These are phyloP conservation scores for Takifugu rubripes DNA, from an alignment of 2,797 vertebrate species.

Conservation along the genomic window DNA sequence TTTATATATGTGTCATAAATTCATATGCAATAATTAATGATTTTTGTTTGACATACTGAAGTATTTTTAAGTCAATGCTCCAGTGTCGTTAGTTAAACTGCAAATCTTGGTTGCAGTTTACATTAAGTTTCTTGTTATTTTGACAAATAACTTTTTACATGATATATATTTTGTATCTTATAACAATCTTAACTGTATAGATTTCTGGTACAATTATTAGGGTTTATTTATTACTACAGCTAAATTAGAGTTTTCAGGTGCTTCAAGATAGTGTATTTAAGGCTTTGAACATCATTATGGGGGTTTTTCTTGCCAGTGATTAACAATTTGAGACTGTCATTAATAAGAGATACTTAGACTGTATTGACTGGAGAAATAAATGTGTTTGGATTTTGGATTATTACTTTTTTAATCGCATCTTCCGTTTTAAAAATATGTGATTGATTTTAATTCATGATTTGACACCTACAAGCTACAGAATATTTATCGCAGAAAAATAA, in stretches of 20 bases:
- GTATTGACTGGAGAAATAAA: too few relatives aligned
- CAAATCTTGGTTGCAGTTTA: conserved; percentile 12
- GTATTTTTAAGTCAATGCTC: conserved; percentile 18
- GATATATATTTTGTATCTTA: conserved; percentile 20
- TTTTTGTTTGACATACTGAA: conserved; percentile 12
- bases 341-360: too few relatives aligned
- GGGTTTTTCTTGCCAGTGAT: background rate
- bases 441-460: too few relatives aligned
- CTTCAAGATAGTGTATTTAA: background rate
- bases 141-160: conserved; percentile 13
- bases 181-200: background rate
- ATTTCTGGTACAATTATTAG: conserved; percentile 26
- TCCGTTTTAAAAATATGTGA: too few relatives aligned
- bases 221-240: conserved; percentile 7
- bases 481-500: too few relatives aligned
- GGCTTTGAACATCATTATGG: background rate
- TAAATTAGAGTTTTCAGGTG: conserved; percentile 11
- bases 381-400: too few relatives aligned
- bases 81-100: conserved; percentile 25
- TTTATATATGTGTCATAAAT: background rate
- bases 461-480: too few relatives aligned
- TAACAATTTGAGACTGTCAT: background rate
- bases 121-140: background rate
- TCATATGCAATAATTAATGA: conserved; percentile 13
- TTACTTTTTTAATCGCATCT: too few relatives aligned